These are phyloP conservation scores for Sebastes vulpes DNA, from an alignment of 2,797 vertebrate species.

Conservation along the genomic window DNA sequence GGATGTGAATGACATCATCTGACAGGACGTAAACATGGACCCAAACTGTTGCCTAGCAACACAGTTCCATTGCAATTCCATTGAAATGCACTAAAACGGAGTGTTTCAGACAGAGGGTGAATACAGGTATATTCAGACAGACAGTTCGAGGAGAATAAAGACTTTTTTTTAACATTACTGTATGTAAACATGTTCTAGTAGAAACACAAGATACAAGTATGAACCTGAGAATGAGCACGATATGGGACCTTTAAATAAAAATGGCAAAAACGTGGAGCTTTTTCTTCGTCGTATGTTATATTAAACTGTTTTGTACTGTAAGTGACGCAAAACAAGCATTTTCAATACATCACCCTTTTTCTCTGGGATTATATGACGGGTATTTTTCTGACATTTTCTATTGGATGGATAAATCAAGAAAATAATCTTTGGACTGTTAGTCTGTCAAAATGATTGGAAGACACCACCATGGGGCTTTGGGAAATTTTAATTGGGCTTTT, in stretches of 20 bases:
- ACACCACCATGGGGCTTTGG: neutral
- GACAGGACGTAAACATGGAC: too few species aligned
- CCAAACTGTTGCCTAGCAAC: too few species aligned
- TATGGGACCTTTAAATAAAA: neutral
- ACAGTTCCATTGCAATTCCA: too few species aligned
- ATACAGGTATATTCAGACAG: too few species aligned
- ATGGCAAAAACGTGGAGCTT: neutral
- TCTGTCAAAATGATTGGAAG: neutral
- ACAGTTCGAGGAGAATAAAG: too few species aligned
- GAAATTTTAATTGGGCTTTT: neutral
- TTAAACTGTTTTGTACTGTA: neutral
- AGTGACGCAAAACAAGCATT: neutral
- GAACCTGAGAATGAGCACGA: too few species aligned
- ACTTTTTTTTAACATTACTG: too few species aligned
- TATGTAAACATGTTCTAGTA: too few species aligned
- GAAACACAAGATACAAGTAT: too few species aligned
- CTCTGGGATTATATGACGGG: neutral
- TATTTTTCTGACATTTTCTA: neutral
- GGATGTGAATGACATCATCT: too few species aligned
- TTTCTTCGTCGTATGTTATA: neutral
- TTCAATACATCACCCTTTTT: neutral
- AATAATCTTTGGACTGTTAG: neutral
- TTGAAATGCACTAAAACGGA: too few species aligned
- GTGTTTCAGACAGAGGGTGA: too few species aligned
- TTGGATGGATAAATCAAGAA: neutral